Evolutionary conservation across 2,888 invertebrate species (phyloP), one percentile per base, ranked within the genome.

Genomic region (Pollenia amentaria): DNA sequence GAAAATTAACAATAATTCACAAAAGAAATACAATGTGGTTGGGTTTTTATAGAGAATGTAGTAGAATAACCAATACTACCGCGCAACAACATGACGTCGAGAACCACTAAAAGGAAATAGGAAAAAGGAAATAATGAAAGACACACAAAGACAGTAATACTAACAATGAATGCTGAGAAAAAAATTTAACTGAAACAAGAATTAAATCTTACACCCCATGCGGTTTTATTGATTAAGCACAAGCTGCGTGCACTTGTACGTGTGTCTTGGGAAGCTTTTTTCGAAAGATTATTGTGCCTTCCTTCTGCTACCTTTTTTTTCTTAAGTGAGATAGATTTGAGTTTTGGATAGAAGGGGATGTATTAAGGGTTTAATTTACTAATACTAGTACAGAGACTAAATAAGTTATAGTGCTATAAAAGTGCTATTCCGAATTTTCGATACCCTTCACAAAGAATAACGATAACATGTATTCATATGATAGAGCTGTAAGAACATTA

Each of bases 191-290:
- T 48, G 14, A 46, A 57, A 73, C 64, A 76, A 70, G 57, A n/a
- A 82, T 69, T 65, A 62, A 67, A 79, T 70, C 72, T 42, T 62
- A 64, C 53, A 72, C 88, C 85, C 79, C 87, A 70, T 85, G 88
- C 82, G 79, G 88, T 86, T 88, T 88, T 82, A 88, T 88, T 88
- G 87, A 88, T 88, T 88, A 86, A 86, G 83, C 88, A 85, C 82
- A 87, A 87, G 87, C 83, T 88, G 87, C 57, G 87, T 85, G 80
- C 83, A 80, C 83, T 87, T 87, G 86, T 87, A 42, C 65, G 79
- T 83, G 76, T 72, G 51, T 53, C 55, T 44, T 18, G 42, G 29
- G 60, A 53, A 79, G 53, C 57, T 76, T 51, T 14, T 14, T 65
- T 67, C 46, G 53, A 57, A 21, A 57, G 79, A 83, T 79, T 70